Evolutionary conservation across 1,140 invertebrate genomes (phyloP).

Genomic region (Palaemon carinicauda): DNA sequence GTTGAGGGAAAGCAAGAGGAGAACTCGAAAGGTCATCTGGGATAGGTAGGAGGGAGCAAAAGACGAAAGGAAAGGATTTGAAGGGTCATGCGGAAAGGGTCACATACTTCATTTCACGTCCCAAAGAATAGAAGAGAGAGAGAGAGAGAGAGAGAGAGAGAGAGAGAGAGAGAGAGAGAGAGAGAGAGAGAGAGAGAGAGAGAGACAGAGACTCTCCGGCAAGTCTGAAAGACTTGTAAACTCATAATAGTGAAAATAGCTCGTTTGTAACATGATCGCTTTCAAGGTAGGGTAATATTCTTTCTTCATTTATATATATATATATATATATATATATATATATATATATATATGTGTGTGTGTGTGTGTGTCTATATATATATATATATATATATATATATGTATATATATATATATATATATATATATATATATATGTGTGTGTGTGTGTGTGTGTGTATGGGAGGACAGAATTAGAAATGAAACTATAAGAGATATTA

Average conservation of each 20-base stretch:
- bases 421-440: not conserved
- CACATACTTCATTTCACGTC: too few relatives aligned
- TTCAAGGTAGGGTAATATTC: not conserved
- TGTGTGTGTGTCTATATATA: not conserved
- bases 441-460: not conserved
- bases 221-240: not conserved
- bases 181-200: not conserved
- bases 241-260: too few relatives aligned
- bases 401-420: not conserved
- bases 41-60: not conserved
- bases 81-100: not conserved
- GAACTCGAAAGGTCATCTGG: not conserved
- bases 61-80: not conserved
- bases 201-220: not conserved
- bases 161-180: not conserved
- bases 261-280: not conserved
- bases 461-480: too few relatives aligned
- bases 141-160: not conserved
- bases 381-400: not conserved
- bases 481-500: too few relatives aligned
- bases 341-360: not conserved
- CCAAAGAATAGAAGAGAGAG: not conserved
- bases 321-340: not conserved
- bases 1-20: not conserved
- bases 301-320: too few relatives aligned